These are phyloP conservation scores for Eulimnadia texana DNA, from an alignment of 1,140 invertebrate genomes.

Conservation along the genomic window DNA sequence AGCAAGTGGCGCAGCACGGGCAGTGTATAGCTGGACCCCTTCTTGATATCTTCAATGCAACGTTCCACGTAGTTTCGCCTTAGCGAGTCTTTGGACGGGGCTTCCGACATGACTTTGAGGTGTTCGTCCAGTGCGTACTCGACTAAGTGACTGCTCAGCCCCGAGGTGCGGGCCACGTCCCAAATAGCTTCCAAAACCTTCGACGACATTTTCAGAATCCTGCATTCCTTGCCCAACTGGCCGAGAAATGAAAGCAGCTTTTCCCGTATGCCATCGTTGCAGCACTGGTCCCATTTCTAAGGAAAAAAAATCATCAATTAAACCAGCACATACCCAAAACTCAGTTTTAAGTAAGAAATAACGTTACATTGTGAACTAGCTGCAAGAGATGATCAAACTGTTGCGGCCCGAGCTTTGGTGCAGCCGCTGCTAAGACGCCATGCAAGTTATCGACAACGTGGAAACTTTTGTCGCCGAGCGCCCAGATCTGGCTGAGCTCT, in stretches of 20 bases:
- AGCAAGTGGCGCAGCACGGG: slow-evolving; percentile 35
- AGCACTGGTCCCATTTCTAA: slow-evolving; percentile 33
- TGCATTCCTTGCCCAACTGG: slow-evolving; percentile 35
- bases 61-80: slow-evolving; percentile 33
- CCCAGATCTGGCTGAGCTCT: slow-evolving; percentile 38
- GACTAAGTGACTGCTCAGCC: slow-evolving; percentile 31
- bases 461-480: slow-evolving; percentile 32
- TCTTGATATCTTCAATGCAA: slow-evolving; percentile 38
- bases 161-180: slow-evolving; percentile 34
- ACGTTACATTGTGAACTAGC: slow-evolving; percentile 32
- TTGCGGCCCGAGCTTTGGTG: slow-evolving; percentile 33
- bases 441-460: slow-evolving; percentile 41
- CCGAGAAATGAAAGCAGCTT: slow-evolving; percentile 35
- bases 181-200: slow-evolving; percentile 37
- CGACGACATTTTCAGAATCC: slow-evolving; percentile 20
- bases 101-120: slow-evolving; percentile 34
- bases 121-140: slow-evolving; percentile 36
- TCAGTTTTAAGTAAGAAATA: slow-evolving; percentile 3
- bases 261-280: slow-evolving; percentile 32
- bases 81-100: slow-evolving; percentile 31
- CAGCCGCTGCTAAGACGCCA: slow-evolving; percentile 36
- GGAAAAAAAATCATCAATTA: slow-evolving; percentile 11
- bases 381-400: slow-evolving; percentile 35
- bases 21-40: slow-evolving; percentile 25
- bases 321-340: background rate